Percentiles rank a stretch among this genome's conserved stretches.
Conservation (phyloP, 1,140 invertebrate species). For the Dreissena rostriformis region DNA sequence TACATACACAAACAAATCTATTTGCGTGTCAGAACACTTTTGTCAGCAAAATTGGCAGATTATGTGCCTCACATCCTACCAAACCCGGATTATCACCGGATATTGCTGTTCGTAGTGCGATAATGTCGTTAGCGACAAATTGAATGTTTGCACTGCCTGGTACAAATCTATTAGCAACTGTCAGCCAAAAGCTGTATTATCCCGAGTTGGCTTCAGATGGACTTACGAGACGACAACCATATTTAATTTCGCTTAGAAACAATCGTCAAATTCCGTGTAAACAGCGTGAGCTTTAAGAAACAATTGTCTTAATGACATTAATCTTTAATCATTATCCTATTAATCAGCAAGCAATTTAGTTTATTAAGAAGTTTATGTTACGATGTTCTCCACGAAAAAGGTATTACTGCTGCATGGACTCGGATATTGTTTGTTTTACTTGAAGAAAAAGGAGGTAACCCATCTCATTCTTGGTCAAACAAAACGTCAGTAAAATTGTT, state of each 20-base stretch:
- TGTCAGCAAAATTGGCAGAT: no score
- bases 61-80: no score
- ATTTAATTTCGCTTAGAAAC: slow-evolving; percentile 45
- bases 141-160: slow-evolving; percentile 51
- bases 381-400: no score
- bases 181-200: no score
- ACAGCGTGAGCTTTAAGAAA: neutral
- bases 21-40: no score
- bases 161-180: slow-evolving; percentile 46
- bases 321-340: slow-evolving; percentile 57
- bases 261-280: neutral
- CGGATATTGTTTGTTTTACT: no score
- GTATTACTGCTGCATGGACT: no score
- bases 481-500: no score
- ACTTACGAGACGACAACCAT: slow-evolving; percentile 4
- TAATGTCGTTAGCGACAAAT: slow-evolving; percentile 53
- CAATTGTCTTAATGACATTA: slow-evolving; percentile 43
- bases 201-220: neutral
- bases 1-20: no score
- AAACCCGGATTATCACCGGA: slow-evolving; percentile 15
- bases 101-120: neutral
- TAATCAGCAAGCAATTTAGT: slow-evolving; percentile 26
- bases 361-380: no score
- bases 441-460: no score
- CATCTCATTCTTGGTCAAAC: no score